Evolutionary conservation across 2,113 vertebrate species (phyloP).

Genomic region (Melanerpes formicivorus): DNA sequence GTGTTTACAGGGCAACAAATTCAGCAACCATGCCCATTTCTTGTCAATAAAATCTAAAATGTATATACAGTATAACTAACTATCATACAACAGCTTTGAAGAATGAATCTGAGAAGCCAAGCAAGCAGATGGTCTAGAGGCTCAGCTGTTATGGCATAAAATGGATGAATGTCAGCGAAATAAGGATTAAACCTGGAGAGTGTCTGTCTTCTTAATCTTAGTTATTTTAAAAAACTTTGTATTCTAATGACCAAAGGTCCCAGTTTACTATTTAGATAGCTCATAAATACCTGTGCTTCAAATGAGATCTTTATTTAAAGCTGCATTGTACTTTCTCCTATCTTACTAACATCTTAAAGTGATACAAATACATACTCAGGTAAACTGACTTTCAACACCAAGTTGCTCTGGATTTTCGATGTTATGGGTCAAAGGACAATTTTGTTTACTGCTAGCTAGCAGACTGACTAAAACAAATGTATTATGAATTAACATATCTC

Average conservation of each 20-base stretch:
- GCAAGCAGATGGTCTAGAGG: conserved; percentile 34
- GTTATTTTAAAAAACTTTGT: not conserved
- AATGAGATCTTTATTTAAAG: not conserved
- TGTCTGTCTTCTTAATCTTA: not conserved
- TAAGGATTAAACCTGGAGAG: not conserved
- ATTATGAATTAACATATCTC: not conserved
- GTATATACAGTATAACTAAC: not conserved
- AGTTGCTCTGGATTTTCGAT: not conserved
- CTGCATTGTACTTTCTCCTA: not conserved
- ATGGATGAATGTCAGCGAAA: conserved; percentile 4
- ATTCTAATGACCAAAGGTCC: not conserved
- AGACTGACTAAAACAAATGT: not conserved
- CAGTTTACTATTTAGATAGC: not conserved
- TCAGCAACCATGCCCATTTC: not conserved
- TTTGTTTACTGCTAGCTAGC: not conserved
- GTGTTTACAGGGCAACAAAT: not conserved
- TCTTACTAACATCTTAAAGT: not conserved
- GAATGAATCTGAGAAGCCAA: conserved; percentile 9
- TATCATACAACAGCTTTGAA: conserved; percentile 1
- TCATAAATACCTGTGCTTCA: not conserved
- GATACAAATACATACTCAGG: not conserved
- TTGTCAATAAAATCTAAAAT: conserved; percentile 4
- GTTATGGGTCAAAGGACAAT: not conserved
- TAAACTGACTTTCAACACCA: not conserved
- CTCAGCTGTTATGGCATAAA: conserved; percentile 44